Percentiles rank a stretch among this genome's conserved stretches.
phyloP scores from a whole-genome alignment of 1,140 invertebrate species.

The Triops cancriformis region DNA sequence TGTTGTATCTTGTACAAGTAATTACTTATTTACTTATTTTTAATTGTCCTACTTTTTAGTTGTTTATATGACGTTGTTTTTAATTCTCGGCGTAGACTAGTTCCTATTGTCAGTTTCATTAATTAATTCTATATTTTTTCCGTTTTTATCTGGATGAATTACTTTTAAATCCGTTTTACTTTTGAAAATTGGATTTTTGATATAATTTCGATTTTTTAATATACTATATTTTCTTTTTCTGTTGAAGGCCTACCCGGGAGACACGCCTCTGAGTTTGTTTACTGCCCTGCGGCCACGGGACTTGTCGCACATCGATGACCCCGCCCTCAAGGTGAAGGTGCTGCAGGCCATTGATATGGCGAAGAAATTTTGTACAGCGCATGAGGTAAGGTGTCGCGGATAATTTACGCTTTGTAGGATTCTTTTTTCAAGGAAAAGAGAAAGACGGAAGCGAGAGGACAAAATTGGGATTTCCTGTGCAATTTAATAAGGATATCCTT shows the following conservation, averaged over 20 bases:
- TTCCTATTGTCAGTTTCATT: no score
- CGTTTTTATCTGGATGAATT: no score
- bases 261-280: constrained; percentile 27
- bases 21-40: no score
- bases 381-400: neutral
- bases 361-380: constrained; percentile 17
- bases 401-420: neutral
- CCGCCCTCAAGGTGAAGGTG: constrained; percentile 3
- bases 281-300: constrained; percentile 25
- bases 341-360: constrained; percentile 24
- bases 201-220: no score
- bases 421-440: neutral
- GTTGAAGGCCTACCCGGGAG: constrained; percentile 24
- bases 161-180: no score
- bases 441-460: neutral
- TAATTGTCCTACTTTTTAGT: no score
- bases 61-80: no score
- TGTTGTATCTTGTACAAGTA: no score
- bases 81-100: no score
- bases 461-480: constrained; percentile 14
- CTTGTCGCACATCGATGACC: constrained; percentile 21
- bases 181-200: no score
- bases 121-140: no score
- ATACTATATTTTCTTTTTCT: constrained; percentile 6
- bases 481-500: constrained; percentile 19